Percentiles rank a stretch among this genome's conserved stretches.
Evolutionary conservation across 2,113 vertebrate genomes (phyloP).

Genomic region (cat (Felis catus)): DNA sequence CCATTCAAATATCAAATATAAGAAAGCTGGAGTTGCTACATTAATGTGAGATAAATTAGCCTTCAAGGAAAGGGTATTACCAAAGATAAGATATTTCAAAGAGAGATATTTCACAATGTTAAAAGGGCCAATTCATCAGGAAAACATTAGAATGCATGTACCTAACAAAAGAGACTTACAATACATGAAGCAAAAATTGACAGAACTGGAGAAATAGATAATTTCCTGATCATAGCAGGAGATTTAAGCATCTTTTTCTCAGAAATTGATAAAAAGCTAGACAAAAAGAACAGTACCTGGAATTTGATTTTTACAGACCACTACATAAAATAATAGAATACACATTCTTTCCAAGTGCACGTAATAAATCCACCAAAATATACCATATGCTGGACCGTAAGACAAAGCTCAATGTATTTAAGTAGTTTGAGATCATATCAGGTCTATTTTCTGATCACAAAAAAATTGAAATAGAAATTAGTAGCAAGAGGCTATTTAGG

Average conservation of each 20-base stretch:
- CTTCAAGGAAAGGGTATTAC: neutral
- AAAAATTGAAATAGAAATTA: neutral
- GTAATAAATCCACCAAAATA: neutral
- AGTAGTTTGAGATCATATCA: neutral
- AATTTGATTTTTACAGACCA: neutral
- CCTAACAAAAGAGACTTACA: neutral
- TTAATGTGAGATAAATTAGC: neutral
- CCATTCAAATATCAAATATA: neutral
- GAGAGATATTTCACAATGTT: neutral
- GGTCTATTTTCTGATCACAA: neutral
- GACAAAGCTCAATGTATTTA: neutral
- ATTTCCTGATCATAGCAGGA: neutral
- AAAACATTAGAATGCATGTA: neutral
- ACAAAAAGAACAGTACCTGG: neutral
- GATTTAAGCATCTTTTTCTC: neutral
- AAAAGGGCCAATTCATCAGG: neutral
- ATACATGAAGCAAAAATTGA: neutral
- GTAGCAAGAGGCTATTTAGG: neutral
- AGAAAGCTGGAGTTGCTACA: neutral
- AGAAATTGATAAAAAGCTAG: neutral
- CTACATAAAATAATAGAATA: neutral
- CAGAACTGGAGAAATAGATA: neutral
- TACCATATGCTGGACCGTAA: neutral
- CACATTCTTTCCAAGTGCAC: neutral
- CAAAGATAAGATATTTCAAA: neutral